Evolutionary conservation across 2,797 vertebrate species (phyloP).

Genomic region (Platalea minor): DNA sequence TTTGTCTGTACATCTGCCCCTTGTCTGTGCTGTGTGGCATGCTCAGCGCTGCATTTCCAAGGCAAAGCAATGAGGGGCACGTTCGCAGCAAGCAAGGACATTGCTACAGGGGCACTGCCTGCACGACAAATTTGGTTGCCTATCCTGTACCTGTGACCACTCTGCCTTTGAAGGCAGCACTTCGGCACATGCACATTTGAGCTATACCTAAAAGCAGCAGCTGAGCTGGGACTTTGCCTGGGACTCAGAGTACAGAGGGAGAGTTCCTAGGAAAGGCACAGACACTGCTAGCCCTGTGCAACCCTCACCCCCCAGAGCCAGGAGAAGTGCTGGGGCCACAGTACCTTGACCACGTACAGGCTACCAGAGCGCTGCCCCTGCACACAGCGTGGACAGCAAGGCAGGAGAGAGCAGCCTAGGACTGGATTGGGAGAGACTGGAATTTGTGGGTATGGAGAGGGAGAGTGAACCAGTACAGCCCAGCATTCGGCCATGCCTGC

Average conservation of each 20-base stretch:
- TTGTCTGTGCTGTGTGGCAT: neutral
- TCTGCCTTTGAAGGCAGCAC: neutral
- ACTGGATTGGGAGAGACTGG: neutral
- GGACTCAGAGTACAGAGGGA: neutral
- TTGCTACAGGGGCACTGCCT: neutral
- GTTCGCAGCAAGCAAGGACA: neutral
- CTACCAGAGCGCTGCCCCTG: neutral
- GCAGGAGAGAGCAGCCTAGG: neutral
- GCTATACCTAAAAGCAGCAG: neutral
- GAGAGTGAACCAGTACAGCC: neutral
- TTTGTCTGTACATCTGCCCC: neutral
- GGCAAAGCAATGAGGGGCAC: neutral
- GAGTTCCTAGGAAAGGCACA: neutral
- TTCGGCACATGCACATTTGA: neutral
- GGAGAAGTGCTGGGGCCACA: neutral
- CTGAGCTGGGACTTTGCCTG: neutral
- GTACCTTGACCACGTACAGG: neutral
- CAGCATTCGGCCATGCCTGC: neutral
- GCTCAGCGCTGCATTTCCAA: neutral
- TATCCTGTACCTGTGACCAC: neutral
- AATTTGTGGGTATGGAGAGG: neutral
- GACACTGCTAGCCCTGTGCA: neutral
- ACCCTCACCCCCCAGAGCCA: neutral
- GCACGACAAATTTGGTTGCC: neutral
- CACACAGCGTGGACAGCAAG: neutral